Percentiles rank a stretch among this genome's conserved stretches.
Evolutionary conservation across 2,888 invertebrate species (phyloP).

Genomic region (Drosophila mimetica): DNA sequence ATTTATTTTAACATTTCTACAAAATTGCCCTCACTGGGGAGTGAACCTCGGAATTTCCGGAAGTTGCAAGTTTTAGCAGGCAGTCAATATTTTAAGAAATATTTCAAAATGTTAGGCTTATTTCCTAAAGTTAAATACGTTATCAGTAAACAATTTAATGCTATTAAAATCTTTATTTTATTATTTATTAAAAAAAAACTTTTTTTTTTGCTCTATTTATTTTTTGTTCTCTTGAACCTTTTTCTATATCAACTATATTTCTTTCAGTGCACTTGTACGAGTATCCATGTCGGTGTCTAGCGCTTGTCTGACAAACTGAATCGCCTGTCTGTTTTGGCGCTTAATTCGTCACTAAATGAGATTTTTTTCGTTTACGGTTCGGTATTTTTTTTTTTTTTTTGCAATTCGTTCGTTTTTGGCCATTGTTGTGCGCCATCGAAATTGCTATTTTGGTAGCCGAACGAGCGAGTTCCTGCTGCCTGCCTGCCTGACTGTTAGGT

Average conservation of each 20-base stretch:
- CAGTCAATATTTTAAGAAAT: no score
- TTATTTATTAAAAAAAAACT: no score
- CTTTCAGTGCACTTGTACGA: slow-evolving; percentile 15
- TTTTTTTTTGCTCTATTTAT: no score
- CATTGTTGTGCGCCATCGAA: slow-evolving; percentile 55
- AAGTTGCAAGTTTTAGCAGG: no score
- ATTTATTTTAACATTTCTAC: no score
- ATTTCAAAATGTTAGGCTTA: no score
- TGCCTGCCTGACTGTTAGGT: not conserved
- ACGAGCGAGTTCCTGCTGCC: slow-evolving; percentile 23
- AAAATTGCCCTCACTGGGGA: no score
- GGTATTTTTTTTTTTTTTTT: slow-evolving; percentile 39
- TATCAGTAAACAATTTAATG: no score
- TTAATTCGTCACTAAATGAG: slow-evolving; percentile 83
- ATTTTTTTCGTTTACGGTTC: slow-evolving; percentile 58
- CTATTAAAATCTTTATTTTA: no score
- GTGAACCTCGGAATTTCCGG: no score
- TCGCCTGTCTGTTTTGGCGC: slow-evolving; percentile 80
- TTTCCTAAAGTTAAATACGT: no score
- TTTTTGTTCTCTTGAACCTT: not conserved
- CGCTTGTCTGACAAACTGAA: slow-evolving; percentile 72
- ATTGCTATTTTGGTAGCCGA: slow-evolving; percentile 59
- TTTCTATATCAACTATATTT: not conserved
- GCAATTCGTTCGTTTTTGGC: slow-evolving; percentile 40
- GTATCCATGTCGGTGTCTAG: slow-evolving; percentile 45